Percentiles rank a stretch among this genome's conserved stretches.
These are phyloP conservation scores for Dinothrombium tinctorium DNA, from an alignment of 1,140 invertebrate species.

Conservation along the genomic window DNA sequence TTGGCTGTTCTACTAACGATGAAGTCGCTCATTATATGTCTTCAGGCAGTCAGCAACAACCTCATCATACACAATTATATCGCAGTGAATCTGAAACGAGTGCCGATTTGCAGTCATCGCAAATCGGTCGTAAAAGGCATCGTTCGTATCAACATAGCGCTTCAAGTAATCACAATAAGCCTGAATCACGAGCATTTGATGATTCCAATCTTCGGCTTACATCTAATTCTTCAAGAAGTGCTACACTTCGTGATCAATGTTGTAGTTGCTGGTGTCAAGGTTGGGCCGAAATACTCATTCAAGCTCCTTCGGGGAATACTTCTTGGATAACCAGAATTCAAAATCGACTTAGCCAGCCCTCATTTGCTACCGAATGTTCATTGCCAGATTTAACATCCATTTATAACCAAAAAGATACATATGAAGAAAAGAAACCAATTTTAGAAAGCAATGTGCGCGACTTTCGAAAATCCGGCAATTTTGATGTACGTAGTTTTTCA, in stretches of 20 bases:
- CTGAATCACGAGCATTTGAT: slow-evolving; percentile 12
- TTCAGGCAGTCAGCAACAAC: background rate
- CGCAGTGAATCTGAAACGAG: background rate
- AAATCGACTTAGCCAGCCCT: slow-evolving; percentile 37
- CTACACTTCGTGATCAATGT: slow-evolving; percentile 16
- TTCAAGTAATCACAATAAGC: background rate
- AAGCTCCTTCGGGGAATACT: slow-evolving; percentile 62
- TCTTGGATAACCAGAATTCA: slow-evolving; percentile 77
- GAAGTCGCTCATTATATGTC: background rate
- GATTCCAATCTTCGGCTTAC: slow-evolving; percentile 72
- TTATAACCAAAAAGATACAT: slow-evolving; percentile 23
- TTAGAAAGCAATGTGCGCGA: too few species aligned
- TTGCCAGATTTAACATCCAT: slow-evolving; percentile 40
- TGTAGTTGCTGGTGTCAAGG: slow-evolving; percentile 79
- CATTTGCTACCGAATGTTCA: slow-evolving; percentile 24
- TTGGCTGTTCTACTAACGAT: background rate
- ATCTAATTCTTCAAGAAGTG: slow-evolving; percentile 76
- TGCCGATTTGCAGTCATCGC: background rate
- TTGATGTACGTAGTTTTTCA: too few species aligned
- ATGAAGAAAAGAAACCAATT: too few species aligned
- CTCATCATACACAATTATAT: background rate
- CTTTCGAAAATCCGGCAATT: too few species aligned
- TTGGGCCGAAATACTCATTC: slow-evolving; percentile 77
- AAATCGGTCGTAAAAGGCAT: slow-evolving; percentile 12
- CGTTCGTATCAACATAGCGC: slow-evolving; percentile 13